These are phyloP conservation scores for Alligator mississippiensis DNA, from an alignment of 2,113 vertebrate species.

Conservation along the genomic window DNA sequence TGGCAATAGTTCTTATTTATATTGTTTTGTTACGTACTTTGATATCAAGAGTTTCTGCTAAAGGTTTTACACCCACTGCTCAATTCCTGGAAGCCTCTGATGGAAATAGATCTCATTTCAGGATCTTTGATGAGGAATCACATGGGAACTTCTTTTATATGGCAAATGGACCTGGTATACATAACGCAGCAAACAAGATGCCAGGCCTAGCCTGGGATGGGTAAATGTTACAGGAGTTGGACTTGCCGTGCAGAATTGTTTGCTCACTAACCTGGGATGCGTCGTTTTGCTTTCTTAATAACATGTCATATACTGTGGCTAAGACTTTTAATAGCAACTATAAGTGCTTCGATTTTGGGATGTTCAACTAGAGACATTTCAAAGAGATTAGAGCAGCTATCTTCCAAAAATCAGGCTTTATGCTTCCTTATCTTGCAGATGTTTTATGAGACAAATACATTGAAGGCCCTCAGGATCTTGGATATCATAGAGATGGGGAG, in stretches of 20 bases:
- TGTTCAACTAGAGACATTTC: rapidly evolving
- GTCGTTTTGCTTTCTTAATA: rapidly evolving
- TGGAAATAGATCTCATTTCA: not conserved
- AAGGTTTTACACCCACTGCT: not conserved
- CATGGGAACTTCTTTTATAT: rapidly evolving
- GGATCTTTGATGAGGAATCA: rapidly evolving
- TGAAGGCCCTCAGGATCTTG: no score
- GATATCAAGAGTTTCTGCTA: not conserved
- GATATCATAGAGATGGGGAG: rapidly evolving
- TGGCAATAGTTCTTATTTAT: constrained; percentile 29
- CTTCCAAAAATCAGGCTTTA: rapidly evolving
- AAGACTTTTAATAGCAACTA: rapidly evolving
- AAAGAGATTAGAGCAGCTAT: not conserved
- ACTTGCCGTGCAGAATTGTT: rapidly evolving
- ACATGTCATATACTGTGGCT: rapidly evolving
- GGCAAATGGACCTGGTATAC: not conserved
- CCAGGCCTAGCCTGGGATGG: not conserved
- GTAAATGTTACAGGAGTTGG: rapidly evolving
- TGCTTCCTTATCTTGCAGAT: rapidly evolving
- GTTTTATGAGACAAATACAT: rapidly evolving
- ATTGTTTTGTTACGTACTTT: not conserved
- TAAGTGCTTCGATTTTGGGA: not conserved
- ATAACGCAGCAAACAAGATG: not conserved
- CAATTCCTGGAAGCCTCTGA: not conserved
- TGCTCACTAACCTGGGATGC: not conserved